Evolutionary conservation across 2,888 invertebrate species (phyloP), one percentile per base, ranked within the genome.

Genomic region (Caenorhabditis panamensis): DNA sequence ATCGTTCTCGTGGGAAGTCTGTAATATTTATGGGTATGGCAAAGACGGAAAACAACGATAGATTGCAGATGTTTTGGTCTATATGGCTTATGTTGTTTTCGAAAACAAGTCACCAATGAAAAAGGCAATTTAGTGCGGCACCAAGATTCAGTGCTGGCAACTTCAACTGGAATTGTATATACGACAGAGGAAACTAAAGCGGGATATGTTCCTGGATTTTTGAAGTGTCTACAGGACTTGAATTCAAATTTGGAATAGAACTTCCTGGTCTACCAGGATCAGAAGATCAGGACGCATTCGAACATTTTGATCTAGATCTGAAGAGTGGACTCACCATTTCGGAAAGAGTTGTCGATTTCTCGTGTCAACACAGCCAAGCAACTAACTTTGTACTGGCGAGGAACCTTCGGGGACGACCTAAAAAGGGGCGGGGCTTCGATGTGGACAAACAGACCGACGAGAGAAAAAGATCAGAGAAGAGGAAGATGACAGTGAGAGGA

Each of bases 1-100:
- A 54, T 79, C 75, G 36, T 37, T 66, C 11, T 71, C 71, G 47
- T 79, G 79, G 44, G 77, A 77, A 26, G 63, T 67, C 79, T 79
- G 51, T 5, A 78, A 64, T 13, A 41, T 9, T 41, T 36, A 36
- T 36, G 36, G 41, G 41, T 6, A 16, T 16, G 2, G 8, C 5
- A 16, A 41, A 41, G 16, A 41, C 41, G 13, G 13, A 13, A 41
- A 41, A 9, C 41, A 41, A 41, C 36, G n/a, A 36, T 36, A 5
- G 11, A 8, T 36, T 36, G 36, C 36, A 36, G n/a, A 36, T 36
- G 36, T 36, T 36, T 36, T 36, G 36, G 36, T 11, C 36, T 36
- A 36, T 5, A 49, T 28, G 16, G 26, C 53, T 36, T 36, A n/a
- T n/a, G n/a, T n/a, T n/a, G 53, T 53, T 22, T 22, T 53, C 22